Percentiles rank a stretch among this genome's conserved stretches.
These are phyloP conservation scores for Eupithecia subfuscata DNA, from an alignment of 2,888 invertebrate species.

Conservation along the genomic window DNA sequence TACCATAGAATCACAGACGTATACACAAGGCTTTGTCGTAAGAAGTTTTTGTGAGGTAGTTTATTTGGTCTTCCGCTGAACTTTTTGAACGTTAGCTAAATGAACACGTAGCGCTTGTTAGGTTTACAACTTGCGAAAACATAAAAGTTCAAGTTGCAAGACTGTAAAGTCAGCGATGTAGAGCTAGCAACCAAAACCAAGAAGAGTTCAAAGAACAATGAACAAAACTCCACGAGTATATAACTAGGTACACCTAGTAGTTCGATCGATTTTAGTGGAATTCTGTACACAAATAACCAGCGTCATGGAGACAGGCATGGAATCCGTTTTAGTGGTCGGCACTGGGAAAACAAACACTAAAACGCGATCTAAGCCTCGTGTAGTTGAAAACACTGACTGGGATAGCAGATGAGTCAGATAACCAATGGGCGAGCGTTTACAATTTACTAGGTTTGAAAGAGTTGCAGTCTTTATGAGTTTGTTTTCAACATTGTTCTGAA, in stretches of 20 bases:
- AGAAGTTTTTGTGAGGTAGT: not conserved
- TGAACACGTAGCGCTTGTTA: constrained; percentile 7
- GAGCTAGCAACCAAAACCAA: not conserved
- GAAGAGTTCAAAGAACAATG: not conserved
- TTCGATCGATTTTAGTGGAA: constrained; percentile 15
- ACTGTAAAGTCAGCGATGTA: constrained; percentile 4
- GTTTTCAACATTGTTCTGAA: not conserved
- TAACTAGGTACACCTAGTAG: not conserved
- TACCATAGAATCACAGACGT: too few species aligned
- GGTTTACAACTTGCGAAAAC: constrained; percentile 2
- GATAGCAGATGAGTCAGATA: not conserved
- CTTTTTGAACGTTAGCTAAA: not conserved
- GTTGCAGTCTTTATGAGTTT: not conserved
- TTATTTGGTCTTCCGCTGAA: not conserved
- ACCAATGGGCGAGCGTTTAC: not conserved
- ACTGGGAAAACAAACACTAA: constrained; percentile 10
- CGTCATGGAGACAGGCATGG: constrained; percentile 13
- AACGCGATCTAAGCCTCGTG: not conserved
- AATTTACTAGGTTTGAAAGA: not conserved
- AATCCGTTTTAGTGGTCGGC: constrained; percentile 19
- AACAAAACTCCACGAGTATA: not conserved
- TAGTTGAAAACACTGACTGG: not conserved
- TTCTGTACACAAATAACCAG: constrained; percentile 15
- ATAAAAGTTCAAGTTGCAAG: constrained; percentile 4
- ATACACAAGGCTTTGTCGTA: not conserved